Evolutionary conservation across 2,113 vertebrate species (phyloP).

Genomic region (Geothlypis trichas): DNA sequence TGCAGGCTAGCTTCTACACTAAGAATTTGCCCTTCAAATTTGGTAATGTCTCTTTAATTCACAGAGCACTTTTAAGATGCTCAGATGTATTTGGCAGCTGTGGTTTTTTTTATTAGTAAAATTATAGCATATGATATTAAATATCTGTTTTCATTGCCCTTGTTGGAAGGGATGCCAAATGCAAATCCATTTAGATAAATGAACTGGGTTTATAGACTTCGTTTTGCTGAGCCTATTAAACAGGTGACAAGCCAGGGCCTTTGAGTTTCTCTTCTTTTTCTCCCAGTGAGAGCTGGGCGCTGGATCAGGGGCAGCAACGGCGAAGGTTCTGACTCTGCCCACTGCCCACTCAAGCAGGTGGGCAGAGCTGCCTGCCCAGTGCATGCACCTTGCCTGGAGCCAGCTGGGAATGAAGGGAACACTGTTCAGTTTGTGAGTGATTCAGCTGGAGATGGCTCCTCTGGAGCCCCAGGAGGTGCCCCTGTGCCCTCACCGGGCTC

Average conservation of each 20-base stretch:
- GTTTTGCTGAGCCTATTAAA: background rate
- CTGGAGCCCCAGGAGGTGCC: background rate
- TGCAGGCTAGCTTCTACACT: background rate
- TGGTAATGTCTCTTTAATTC: background rate
- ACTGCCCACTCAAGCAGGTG: background rate
- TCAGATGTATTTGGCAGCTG: background rate
- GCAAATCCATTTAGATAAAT: background rate
- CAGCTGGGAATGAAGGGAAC: background rate
- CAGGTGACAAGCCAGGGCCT: background rate
- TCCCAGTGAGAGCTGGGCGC: background rate
- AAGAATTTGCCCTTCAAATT: background rate
- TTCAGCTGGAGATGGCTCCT: background rate
- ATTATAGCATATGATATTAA: conserved; percentile 22
- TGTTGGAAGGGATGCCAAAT: conserved; percentile 2
- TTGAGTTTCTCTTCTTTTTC: background rate
- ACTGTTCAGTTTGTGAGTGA: rapidly evolving
- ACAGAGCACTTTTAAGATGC: background rate
- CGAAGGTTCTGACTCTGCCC: background rate
- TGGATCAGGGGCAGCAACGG: background rate
- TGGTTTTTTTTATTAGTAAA: conserved; percentile 15
- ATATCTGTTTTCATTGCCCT: background rate
- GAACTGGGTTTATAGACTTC: background rate
- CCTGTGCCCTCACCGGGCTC: background rate
- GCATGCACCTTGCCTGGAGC: background rate
- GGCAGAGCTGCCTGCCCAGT: background rate